These are phyloP conservation scores for Oreotrochilus melanogaster DNA, from an alignment of 2,113 vertebrate genomes.

Conservation along the genomic window DNA sequence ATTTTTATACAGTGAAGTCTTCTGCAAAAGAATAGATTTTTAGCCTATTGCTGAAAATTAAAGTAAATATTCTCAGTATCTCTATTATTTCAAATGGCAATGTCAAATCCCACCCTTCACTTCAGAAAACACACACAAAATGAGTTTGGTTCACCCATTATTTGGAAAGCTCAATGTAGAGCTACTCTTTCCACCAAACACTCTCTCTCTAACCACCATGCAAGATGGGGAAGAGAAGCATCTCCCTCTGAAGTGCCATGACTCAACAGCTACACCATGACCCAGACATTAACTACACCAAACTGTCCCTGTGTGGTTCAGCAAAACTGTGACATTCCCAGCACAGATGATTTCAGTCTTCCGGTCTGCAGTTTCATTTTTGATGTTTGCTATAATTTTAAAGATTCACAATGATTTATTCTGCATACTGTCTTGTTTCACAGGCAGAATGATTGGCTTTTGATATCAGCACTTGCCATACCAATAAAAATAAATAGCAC, in stretches of 20 bases:
- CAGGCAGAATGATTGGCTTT: neutral
- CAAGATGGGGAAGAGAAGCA: neutral
- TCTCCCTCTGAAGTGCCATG: neutral
- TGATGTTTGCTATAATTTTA: conserved; percentile 13
- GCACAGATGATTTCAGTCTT: neutral
- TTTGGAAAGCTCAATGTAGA: neutral
- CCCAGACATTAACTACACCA: neutral
- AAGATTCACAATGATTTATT: neutral
- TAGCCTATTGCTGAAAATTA: neutral
- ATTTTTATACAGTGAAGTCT: neutral
- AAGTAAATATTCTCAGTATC: neutral
- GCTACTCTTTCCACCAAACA: neutral
- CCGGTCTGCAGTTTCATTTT: neutral
- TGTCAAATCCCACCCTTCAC: neutral
- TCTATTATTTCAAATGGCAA: neutral
- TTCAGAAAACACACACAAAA: neutral
- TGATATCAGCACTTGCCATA: neutral
- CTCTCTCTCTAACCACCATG: neutral
- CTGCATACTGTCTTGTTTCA: neutral
- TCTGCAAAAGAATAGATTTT: neutral
- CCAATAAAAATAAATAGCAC: neutral
- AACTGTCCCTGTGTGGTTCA: neutral
- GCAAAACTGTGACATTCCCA: neutral
- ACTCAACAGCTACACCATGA: neutral
- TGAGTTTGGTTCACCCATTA: neutral